phyloP scores from a whole-genome alignment of 1,140 invertebrate genomes.

The Hermetia illucens region DNA sequence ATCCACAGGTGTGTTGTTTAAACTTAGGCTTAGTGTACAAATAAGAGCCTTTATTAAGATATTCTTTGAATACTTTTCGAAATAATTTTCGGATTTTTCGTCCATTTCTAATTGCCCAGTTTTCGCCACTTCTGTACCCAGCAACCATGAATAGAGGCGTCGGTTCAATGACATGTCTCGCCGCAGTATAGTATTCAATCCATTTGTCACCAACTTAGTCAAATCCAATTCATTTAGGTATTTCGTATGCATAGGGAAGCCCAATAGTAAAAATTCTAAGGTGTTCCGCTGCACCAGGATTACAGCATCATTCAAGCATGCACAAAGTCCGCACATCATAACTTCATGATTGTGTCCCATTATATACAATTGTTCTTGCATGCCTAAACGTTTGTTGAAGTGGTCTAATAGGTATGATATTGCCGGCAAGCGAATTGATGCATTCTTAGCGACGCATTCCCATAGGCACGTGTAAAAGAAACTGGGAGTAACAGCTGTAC shows the following conservation, averaged over 20 bases:
- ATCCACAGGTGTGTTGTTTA: slow-evolving; percentile 44
- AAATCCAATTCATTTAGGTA: slow-evolving; percentile 62
- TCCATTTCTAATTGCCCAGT: slow-evolving; percentile 28
- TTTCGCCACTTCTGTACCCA: slow-evolving; percentile 52
- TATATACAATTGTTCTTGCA: slow-evolving; percentile 75
- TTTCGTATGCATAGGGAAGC: slow-evolving; percentile 75
- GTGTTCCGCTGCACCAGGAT: slow-evolving; percentile 78
- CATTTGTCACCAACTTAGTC: slow-evolving; percentile 62
- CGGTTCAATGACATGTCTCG: slow-evolving; percentile 88
- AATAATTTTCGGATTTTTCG: slow-evolving; percentile 42
- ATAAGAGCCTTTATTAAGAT: slow-evolving; percentile 50
- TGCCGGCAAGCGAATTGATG: slow-evolving; percentile 70
- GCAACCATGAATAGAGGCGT: slow-evolving; percentile 69
- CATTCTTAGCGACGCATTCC: slow-evolving; percentile 74
- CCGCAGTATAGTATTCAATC: slow-evolving; percentile 68
- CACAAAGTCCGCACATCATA: slow-evolving; percentile 44
- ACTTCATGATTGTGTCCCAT: slow-evolving; percentile 76
- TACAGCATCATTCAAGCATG: slow-evolving; percentile 57
- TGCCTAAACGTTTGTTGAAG: slow-evolving; percentile 66
- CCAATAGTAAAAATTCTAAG: slow-evolving; percentile 69
- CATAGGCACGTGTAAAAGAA: slow-evolving; percentile 83
- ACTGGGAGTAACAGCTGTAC: slow-evolving; percentile 58
- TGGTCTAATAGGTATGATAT: slow-evolving; percentile 69
- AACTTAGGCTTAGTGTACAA: slow-evolving; percentile 41
- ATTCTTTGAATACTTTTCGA: slow-evolving; percentile 57